Base-by-base conservation (phyloP, 2,113 vertebrate species). In the Morphnarchus princeps region DNA sequence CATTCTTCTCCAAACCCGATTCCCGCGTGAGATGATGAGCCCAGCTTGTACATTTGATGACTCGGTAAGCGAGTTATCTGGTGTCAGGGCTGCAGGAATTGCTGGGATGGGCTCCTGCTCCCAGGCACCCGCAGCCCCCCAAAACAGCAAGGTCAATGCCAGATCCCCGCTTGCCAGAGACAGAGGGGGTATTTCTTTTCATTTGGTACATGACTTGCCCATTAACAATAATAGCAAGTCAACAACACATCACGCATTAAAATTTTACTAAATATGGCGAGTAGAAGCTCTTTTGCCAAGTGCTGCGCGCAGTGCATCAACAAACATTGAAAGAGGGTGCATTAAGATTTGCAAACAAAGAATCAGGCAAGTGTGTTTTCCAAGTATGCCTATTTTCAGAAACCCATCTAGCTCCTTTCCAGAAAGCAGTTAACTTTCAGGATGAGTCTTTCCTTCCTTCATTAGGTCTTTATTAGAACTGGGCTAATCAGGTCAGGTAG, bases 181-280 rank as follows among this genome's bases (percentile, higher is more conserved):
- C 29, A 16, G 36, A 87, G 65, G 21, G 13, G 12, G 1, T 19
- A 15, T 83, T 90, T 36, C 32, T 72, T 66, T 40, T 36, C 6
- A 14, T 62, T 79, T 28, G 3, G 1, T 52, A 6, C 9, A 1
- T 4, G 28, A 47, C 43, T 72, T 43, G 7, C 6, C 55, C 16
- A 3, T 78, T 43, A 45, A 29, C 16, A 42, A 14, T 12, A 50
- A 24, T 5, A 34, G 40, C 34, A 26, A 2, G 13, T 26, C 36
- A 26, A 15, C 3, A 12, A 10, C 6, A 2, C 0, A 20, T 45
- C n/a, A 9, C 1, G 0, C 20, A 12, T 57, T n/a, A 34, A 45
- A 40, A 15, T 34, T 40, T 73, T 31, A 13, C 38, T 36, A 5
- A 32, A 8, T 47, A 57, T 22, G 31, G 17, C 3, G 0, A 54